These are phyloP conservation scores for Dicranocentrus wangi DNA, from an alignment of 2,888 invertebrate genomes.

Conservation along the genomic window DNA sequence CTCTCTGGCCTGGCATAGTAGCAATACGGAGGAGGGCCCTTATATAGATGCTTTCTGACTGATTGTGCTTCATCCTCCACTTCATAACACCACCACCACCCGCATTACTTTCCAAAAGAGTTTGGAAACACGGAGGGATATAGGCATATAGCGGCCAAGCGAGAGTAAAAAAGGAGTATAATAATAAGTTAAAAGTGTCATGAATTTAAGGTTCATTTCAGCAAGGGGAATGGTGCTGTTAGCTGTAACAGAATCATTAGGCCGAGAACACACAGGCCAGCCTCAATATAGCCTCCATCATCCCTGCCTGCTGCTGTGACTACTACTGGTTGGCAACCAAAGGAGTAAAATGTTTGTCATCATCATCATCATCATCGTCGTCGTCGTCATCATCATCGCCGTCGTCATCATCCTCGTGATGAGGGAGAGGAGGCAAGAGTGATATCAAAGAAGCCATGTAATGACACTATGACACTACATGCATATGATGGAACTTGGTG, in stretches of 20 bases:
- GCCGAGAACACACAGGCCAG: too few relatives aligned
- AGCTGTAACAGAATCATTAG: slow-evolving; percentile 30
- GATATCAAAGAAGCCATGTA: slow-evolving; percentile 28
- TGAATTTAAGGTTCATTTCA: slow-evolving; percentile 45
- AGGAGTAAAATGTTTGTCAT: slow-evolving; percentile 9
- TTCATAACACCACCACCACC: slow-evolving; percentile 14
- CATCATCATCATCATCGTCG: slow-evolving; percentile 23
- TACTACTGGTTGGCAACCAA: too few relatives aligned
- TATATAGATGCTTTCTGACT: too few relatives aligned
- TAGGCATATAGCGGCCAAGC: neutral
- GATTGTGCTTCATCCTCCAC: neutral
- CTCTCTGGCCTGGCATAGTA: too few relatives aligned
- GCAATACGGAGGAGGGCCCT: too few relatives aligned
- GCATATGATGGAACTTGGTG: slow-evolving; percentile 23
- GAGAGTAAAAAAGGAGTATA: neutral
- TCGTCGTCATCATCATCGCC: neutral
- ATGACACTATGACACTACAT: slow-evolving; percentile 35
- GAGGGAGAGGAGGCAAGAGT: neutral
- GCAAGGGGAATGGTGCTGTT: slow-evolving; percentile 8
- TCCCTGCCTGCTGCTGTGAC: neutral
- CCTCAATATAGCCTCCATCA: too few relatives aligned
- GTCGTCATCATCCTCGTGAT: too few relatives aligned
- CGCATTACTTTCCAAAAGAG: slow-evolving; percentile 4
- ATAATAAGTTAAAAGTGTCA: slow-evolving; percentile 24
- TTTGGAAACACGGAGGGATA: slow-evolving; percentile 16